Base-by-base conservation (phyloP, 1,140 invertebrate species). In the Lordiphosa collinella region DNA sequence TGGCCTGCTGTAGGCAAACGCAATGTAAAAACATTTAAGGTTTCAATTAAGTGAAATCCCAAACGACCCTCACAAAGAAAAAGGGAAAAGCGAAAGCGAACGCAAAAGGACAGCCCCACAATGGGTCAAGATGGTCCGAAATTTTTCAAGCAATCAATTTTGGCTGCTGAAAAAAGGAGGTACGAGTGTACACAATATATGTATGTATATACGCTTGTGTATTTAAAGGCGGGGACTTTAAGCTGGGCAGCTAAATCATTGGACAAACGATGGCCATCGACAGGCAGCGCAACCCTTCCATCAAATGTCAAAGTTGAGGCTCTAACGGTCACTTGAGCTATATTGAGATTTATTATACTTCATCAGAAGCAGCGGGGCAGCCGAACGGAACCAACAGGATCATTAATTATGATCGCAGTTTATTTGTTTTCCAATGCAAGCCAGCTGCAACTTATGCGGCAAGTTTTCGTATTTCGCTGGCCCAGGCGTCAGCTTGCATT, bases 1-100 rank as follows among this genome's bases (percentile, higher is more conserved):
- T 25, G 18, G 58, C 14, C 48, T 25, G 56, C 50, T 55, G 41
- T 40, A 59, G 51, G 60, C 61, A 38, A 82, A 60, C 43, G 62
- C 62, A 61, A 70, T 82, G 76, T 76, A 84, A 84, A 82, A 82
- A 82, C 76, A 82, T 82, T 82, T 76, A 82, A 82, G 76, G 78
- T 72, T 82, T 82, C 78, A 82, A 82, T 82, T 82, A 84, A 84
- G 78, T 80, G 53, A 82, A 75, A 72, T 67, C 70, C 76, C 60
- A 72, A 65, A 69, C 22, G 60, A 36, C 54, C 34, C 44, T 64
- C 14, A 50, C 10, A 67, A 80, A 71, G 69, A 69, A 55, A 70
- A 62, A 60, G 48, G 34, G 11, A 43, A 12, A 48, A 48, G 29
- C 25, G 36, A 65, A 53, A 36, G 40, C 32, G 47, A 50, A 11